These are phyloP conservation scores for Bucco capensis DNA, from an alignment of 2,113 vertebrate species.

Conservation along the genomic window DNA sequence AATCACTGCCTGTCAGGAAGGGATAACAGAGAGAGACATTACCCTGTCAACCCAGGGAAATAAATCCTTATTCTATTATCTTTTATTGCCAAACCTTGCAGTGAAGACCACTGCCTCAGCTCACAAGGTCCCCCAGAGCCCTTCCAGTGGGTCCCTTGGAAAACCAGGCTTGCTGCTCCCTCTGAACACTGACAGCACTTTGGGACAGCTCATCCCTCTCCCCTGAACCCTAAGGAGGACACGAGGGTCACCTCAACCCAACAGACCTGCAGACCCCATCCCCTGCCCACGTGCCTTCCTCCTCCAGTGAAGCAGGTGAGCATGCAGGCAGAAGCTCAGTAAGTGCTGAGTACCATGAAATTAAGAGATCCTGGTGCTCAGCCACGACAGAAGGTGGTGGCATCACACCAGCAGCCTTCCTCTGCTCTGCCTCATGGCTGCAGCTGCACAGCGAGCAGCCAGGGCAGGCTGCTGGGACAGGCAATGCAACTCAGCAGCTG, in stretches of 20 bases:
- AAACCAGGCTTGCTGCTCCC: not conserved
- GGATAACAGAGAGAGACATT: constrained; percentile 71
- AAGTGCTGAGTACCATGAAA: accelerated
- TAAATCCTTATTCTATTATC: constrained; percentile 73
- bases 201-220: not conserved
- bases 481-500: accelerated
- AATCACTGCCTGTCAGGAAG: constrained; percentile 63
- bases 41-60: constrained; percentile 64
- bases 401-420: not conserved
- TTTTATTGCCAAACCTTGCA: constrained; percentile 67
- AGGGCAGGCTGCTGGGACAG: not conserved
- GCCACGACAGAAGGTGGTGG: accelerated
- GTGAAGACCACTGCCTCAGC: constrained; percentile 11
- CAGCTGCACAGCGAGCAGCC: not conserved
- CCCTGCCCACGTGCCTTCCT: not conserved
- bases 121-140: not conserved
- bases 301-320: accelerated
- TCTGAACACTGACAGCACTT: accelerated
- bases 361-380: not conserved
- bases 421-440: not conserved
- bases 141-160: not conserved
- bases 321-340: accelerated
- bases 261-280: not conserved
- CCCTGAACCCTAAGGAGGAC: not conserved
- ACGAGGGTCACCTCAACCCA: not conserved